Base-by-base conservation (phyloP, 2,797 vertebrate genomes). In the Pipistrellus pygmaeus region DNA sequence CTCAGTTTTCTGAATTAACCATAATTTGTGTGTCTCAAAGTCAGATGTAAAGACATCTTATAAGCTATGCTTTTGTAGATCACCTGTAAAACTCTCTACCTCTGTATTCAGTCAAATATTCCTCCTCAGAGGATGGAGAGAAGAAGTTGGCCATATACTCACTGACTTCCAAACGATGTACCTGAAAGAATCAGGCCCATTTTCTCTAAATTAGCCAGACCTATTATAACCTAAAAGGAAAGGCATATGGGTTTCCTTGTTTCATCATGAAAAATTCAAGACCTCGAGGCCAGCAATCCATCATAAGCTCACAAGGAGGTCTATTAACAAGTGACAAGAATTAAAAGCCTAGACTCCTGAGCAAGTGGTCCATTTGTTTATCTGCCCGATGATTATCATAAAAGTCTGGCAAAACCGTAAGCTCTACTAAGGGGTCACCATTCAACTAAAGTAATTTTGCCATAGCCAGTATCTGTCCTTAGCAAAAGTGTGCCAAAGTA, bases 261-360 rank as follows among this genome's bases (percentile, higher is more conserved):
- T 91, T 95, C 21, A 13, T 32, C 68, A 76, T 64, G 51, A 92
- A 75, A 68, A 86, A 46, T 60, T 91, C 12, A 68, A 57, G 77
- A 84, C 51, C 13, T 55, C 25, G 72, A 81, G 41, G 41, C 35
- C 55, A 85, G 53, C 3, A 4, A 44, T 75, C 72, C 32, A 5
- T 64, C 55, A 85, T 64, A 92, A 90, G 27, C 20, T 87, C 62
- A 93, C 6, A 68, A 55, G 23, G 13, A 32, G 8, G 13, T 94
- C 30, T 81, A 15, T 77, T 80, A 95, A 57, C 66, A 91, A 66
- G 18, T 30, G 32, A 15, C 1, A 77, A 83, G 27, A 83, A 55
- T 84, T 53, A 71, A 76, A 21, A 0, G 0, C 60, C 87, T 76
- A 38, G 66, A 60, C 11, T 83, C n/a, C 68, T 69, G 35, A 96